These are phyloP conservation scores for Pyrrhia umbra DNA, from an alignment of 2,888 invertebrate species.

Conservation along the genomic window DNA sequence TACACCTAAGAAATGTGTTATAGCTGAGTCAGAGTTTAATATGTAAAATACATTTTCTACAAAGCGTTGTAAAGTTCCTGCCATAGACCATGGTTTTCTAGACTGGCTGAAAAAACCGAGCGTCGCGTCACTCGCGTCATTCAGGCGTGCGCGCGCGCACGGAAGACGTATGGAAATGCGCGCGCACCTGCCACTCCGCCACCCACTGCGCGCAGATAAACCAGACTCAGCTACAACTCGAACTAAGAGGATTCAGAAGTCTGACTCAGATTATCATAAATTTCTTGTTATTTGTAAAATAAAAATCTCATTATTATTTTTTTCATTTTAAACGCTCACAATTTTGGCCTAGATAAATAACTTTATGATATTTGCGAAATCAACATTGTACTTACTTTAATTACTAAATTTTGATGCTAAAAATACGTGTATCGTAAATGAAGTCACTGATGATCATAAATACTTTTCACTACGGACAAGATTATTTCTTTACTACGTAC, in stretches of 20 bases:
- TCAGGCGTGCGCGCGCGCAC: conserved; percentile 53
- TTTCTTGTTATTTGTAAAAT: too few species aligned
- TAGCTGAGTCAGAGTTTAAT: too few species aligned
- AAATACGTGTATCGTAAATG: too few species aligned
- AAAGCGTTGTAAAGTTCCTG: conserved; percentile 16
- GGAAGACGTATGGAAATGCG: conserved; percentile 68
- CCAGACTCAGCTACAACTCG: conserved; percentile 37
- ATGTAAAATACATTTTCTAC: neutral
- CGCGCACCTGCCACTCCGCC: conserved; percentile 62
- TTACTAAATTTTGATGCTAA: too few species aligned
- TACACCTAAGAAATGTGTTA: too few species aligned
- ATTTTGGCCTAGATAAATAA: too few species aligned
- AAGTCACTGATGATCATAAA: too few species aligned
- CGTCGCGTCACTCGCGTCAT: conserved; percentile 14
- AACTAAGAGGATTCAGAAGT: conserved; percentile 15
- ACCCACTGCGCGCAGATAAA: conserved; percentile 66
- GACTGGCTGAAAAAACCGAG: conserved; percentile 43
- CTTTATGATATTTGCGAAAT: too few species aligned
- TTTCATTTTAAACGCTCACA: too few species aligned
- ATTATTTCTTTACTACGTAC: neutral
- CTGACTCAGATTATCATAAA: neutral
- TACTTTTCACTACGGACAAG: too few species aligned
- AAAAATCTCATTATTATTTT: too few species aligned
- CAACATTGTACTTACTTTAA: too few species aligned
- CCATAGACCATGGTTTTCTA: conserved; percentile 28